A percentile compares a stretch with the other conserved stretches of the same genome.
phyloP scores from a whole-genome alignment of 2,113 vertebrate genomes.

The Lota lota region DNA sequence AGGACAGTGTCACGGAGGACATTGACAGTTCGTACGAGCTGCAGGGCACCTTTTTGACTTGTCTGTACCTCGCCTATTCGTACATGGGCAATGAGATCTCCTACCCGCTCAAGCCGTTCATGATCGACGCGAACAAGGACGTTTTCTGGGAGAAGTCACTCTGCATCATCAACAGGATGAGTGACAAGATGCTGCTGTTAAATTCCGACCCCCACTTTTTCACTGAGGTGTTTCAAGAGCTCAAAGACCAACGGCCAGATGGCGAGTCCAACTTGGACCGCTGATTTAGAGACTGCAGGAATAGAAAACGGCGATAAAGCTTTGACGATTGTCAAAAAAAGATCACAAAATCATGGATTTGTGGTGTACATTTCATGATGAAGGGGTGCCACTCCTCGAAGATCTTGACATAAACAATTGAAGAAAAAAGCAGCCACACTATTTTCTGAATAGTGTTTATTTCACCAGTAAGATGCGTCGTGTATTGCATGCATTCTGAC shows the following conservation, averaged over 20 bases:
- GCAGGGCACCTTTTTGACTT: conserved; percentile 92
- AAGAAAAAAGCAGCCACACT: conserved; percentile 24
- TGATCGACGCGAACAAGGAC: conserved; percentile 89
- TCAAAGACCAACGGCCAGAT: conserved; percentile 88
- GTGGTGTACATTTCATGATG: background rate
- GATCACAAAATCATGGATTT: conserved; percentile 30
- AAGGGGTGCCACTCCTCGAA: background rate
- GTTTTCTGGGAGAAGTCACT: conserved; percentile 94
- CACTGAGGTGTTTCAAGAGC: conserved; percentile 95
- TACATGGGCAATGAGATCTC: conserved; percentile 99
- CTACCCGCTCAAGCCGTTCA: conserved; percentile 96
- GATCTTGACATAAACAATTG: background rate
- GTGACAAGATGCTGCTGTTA: conserved; percentile 92
- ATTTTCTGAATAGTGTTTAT: conserved; percentile 43
- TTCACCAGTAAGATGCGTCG: conserved; percentile 37
- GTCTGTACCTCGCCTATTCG: conserved; percentile 96
- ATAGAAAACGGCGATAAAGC: background rate
- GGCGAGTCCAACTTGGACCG: conserved; percentile 84
- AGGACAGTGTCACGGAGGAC: conserved; percentile 83
- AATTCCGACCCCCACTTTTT: conserved; percentile 96
- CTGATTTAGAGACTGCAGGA: conserved; percentile 54
- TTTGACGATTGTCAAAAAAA: conserved; percentile 25
- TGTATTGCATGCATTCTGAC: conserved; percentile 55
- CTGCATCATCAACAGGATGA: conserved; percentile 88
- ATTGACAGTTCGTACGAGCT: conserved; percentile 82